These are phyloP conservation scores for Anomalospiza imberbis DNA, from an alignment of 2,797 vertebrate species.

Conservation along the genomic window DNA sequence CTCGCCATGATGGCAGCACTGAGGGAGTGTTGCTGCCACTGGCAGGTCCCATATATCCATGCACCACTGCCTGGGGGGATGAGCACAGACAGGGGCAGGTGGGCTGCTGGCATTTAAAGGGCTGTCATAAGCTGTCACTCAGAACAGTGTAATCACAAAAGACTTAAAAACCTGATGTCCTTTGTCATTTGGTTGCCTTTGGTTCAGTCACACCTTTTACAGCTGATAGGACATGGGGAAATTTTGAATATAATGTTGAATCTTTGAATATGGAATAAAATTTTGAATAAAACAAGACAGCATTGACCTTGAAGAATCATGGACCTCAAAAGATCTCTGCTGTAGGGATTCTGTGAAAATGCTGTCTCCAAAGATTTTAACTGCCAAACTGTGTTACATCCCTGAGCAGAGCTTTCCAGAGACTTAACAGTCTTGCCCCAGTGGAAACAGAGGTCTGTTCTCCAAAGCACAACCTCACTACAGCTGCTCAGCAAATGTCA, in stretches of 20 bases:
- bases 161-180: neutral
- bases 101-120: neutral
- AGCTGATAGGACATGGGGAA: neutral
- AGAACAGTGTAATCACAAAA: neutral
- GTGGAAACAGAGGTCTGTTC: conserved; percentile 4
- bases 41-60: neutral
- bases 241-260: neutral
- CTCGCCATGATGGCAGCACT: neutral
- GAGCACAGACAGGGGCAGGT: neutral
- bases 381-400: neutral
- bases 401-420: conserved; percentile 6
- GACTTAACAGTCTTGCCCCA: neutral
- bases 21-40: neutral
- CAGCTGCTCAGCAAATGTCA: neutral
- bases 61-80: neutral
- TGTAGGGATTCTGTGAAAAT: neutral
- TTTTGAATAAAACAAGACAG: neutral
- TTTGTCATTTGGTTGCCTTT: neutral
- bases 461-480: neutral
- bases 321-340: neutral
- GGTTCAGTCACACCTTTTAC: neutral
- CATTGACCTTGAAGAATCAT: neutral
- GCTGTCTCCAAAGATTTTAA: neutral
- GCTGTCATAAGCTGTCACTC: neutral
- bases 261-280: neutral